Base-by-base conservation (phyloP, 2,113 vertebrate genomes). In the Aspiorhynchus laticeps region DNA sequence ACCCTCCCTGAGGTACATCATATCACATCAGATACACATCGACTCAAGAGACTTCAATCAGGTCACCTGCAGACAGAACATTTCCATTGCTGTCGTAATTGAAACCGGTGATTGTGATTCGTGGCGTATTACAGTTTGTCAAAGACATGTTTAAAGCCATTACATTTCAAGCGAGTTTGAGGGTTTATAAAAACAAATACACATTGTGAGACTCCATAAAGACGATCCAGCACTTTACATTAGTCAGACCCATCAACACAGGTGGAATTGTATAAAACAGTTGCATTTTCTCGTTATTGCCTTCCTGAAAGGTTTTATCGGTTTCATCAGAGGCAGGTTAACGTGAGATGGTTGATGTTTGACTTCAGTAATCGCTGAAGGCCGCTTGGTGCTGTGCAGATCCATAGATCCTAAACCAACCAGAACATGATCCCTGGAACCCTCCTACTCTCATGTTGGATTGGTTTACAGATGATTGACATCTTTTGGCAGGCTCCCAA, bases 381-480 rank as follows among this genome's bases (percentile, higher is more conserved):
- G 93, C 92, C 94, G 95, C 95, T 93, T 96, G 95, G 96, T 94
- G 94, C 93, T 93, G 92, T 91, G 93, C 94, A 91, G 92, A 95
- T 92, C 91, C 94, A 93, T 92, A 93, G 93, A 95, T 95, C 95
- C 94, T 94, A 94, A 93, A 93, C 95, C 85, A 95, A 94, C 93
- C 92, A 87, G 95, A 97, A 97, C 92, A 93, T 92, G 96, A 97
- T 97, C 96, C 94, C 90, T 91, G 91, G 43, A 91, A 92, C 92
- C 88, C 92, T 94, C 95, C 95, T 92, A 91, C 92, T 94, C 93
- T 89, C 79, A 88, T 92, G 91, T 91, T 91, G 96, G 95, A 95
- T 96, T 96, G 95, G 92, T 89, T 97, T 96, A 94, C 96, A 87
- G 92, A 94, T 96, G 95, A 97, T 95, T 96, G 95, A 96, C 95